Evolutionary conservation across 2,888 invertebrate species (phyloP).

Genomic region (Tetranychus truncatus): DNA sequence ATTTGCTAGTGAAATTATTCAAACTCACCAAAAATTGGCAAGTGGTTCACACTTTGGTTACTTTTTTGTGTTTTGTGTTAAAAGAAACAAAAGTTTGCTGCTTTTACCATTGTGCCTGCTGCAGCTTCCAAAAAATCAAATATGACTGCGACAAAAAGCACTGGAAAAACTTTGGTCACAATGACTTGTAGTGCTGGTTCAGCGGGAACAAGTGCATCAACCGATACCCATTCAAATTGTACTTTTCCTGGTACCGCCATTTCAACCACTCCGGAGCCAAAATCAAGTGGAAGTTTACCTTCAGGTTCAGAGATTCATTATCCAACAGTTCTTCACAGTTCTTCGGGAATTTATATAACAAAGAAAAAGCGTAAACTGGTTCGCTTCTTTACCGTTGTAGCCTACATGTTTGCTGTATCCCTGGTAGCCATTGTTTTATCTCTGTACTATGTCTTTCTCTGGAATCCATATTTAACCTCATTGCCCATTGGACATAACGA

Average conservation of each 20-base stretch:
- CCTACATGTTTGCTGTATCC: constrained; percentile 26
- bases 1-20: no score
- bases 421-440: constrained; percentile 26
- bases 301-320: constrained; percentile 22
- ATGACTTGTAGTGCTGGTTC: neutral
- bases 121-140: neutral
- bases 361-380: constrained; percentile 24
- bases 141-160: neutral
- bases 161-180: neutral
- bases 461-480: constrained; percentile 23
- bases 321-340: constrained; percentile 14
- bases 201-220: neutral
- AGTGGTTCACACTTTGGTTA: no score
- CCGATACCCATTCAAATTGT: constrained; percentile 11
- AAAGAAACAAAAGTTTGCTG: no score
- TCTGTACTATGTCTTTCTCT: constrained; percentile 25
- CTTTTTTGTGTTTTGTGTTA: no score
- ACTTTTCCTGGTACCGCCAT: constrained; percentile 7
- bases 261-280: constrained; percentile 18
- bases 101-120: no score
- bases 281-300: constrained; percentile 5
- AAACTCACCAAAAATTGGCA: no score
- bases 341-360: constrained; percentile 6
- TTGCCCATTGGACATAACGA: constrained; percentile 13
- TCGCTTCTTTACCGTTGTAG: constrained; percentile 25